Percentiles rank a stretch among this genome's conserved stretches.
phyloP scores from a whole-genome alignment of 2,888 invertebrate species.

The Electrophaes corylata region DNA sequence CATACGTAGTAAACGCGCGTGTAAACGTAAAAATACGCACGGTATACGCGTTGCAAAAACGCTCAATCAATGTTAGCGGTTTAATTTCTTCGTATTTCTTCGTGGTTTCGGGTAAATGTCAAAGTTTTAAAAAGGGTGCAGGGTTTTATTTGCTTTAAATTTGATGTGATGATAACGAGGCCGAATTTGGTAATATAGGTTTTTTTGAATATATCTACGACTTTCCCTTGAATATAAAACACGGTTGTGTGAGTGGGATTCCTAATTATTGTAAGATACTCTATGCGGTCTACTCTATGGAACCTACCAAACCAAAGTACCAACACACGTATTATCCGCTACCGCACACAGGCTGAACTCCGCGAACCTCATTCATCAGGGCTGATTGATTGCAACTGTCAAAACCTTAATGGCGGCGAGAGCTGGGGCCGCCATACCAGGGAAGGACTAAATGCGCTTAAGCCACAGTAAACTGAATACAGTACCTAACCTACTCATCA shows the following conservation, averaged over 20 bases:
- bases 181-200: no score
- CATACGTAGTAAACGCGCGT: no score
- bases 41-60: no score
- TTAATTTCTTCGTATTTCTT: no score
- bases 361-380: slow-evolving; percentile 79
- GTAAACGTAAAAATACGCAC: no score
- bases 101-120: no score
- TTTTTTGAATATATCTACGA: no score
- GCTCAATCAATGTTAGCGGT: no score
- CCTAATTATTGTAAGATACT: slow-evolving; percentile 29
- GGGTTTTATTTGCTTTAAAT: no score
- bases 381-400: slow-evolving; percentile 83
- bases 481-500: background rate
- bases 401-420: slow-evolving; percentile 79
- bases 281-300: slow-evolving; percentile 24
- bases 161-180: no score
- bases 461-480: slow-evolving; percentile 7
- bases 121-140: no score
- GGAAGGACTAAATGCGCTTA: slow-evolving; percentile 49
- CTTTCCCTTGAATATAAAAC: no score
- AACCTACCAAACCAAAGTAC: slow-evolving; percentile 1
- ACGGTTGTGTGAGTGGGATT: slow-evolving; percentile 31
- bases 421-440: slow-evolving; percentile 63
- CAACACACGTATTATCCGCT: slow-evolving; percentile 42
- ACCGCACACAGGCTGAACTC: slow-evolving; percentile 61